Percentiles rank a stretch among this genome's conserved stretches.
These are phyloP conservation scores for Acrocephalus kingi DNA, from an alignment of 2,113 vertebrate species.

Conservation along the genomic window DNA sequence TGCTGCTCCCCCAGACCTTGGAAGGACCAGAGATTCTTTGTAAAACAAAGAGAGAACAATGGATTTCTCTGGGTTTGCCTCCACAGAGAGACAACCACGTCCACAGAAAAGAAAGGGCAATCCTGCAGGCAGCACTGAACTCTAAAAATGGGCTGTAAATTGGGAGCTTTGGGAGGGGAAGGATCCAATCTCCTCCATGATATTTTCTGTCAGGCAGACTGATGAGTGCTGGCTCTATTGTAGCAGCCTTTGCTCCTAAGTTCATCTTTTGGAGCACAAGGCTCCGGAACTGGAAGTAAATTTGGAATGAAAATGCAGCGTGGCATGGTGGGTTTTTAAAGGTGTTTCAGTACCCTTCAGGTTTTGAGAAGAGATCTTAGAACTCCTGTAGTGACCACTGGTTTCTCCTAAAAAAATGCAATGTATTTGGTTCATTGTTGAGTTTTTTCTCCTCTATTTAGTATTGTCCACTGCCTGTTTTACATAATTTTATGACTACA, in stretches of 20 bases:
- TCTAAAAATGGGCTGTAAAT: background rate
- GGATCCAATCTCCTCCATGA: rapidly evolving
- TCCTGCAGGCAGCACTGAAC: background rate
- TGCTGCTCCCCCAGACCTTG: background rate
- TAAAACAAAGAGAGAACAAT: background rate
- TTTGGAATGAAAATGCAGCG: background rate
- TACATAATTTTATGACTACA: background rate
- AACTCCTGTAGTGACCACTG: background rate
- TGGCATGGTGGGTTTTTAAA: background rate
- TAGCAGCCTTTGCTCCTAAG: background rate
- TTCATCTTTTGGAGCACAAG: background rate
- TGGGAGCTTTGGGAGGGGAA: background rate
- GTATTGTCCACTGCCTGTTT: background rate
- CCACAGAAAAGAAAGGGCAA: background rate
- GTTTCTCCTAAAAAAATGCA: background rate
- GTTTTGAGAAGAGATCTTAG: background rate
- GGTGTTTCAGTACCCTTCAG: background rate
- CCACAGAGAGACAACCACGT: background rate
- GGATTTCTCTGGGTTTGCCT: background rate
- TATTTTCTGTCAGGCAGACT: background rate
- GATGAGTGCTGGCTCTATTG: background rate
- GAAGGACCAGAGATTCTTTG: background rate
- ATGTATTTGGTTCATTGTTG: background rate
- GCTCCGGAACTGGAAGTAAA: background rate
- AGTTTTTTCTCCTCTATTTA: background rate